A percentile compares a stretch with the other conserved stretches of the same genome.
phyloP scores from a whole-genome alignment of 1,140 invertebrate species.

The Bombus breviceps region DNA sequence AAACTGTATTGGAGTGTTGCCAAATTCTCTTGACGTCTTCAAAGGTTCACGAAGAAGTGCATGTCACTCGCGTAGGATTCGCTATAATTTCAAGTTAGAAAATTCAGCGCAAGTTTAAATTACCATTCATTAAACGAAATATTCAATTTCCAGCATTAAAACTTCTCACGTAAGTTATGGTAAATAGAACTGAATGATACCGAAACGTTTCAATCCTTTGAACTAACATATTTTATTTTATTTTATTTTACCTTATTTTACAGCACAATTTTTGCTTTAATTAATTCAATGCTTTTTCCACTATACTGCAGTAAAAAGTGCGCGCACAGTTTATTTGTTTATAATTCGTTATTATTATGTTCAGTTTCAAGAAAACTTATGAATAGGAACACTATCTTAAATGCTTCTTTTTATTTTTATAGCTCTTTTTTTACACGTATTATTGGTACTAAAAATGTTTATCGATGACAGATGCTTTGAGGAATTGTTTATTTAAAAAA shows the following conservation, averaged over 20 bases:
- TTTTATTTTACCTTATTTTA: background rate
- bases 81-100: background rate
- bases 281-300: background rate
- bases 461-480: background rate
- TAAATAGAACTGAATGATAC: background rate
- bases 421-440: background rate
- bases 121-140: too few species aligned
- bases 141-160: background rate
- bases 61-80: background rate
- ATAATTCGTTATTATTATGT: background rate
- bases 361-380: background rate
- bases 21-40: slow-evolving; percentile 19
- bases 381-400: background rate
- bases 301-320: background rate
- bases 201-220: background rate
- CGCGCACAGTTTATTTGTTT: background rate
- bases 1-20: slow-evolving; percentile 3
- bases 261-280: background rate
- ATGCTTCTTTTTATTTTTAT: background rate
- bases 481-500: background rate
- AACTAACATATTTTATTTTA: background rate
- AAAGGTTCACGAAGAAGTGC: background rate
- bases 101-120: background rate
- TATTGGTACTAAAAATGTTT: background rate
- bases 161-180: background rate